These are phyloP conservation scores for Haliclona indistincta DNA, from an alignment of 37 sponge, comb jelly and placozoan species.

Conservation along the genomic window DNA sequence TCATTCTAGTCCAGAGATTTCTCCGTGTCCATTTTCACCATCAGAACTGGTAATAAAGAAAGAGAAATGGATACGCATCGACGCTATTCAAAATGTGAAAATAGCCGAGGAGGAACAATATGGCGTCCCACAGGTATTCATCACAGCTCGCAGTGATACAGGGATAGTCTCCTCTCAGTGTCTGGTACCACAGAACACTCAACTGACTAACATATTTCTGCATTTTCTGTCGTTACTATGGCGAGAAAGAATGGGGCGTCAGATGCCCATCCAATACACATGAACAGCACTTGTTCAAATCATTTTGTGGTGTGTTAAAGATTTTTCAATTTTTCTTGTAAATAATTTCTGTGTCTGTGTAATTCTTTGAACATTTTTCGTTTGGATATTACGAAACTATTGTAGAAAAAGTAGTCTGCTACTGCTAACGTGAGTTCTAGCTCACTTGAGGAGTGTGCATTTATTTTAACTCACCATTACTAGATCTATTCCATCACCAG, in stretches of 20 bases:
- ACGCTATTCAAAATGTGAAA: constrained; percentile 21
- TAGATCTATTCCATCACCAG: too few relatives aligned
- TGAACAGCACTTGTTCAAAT: too few relatives aligned
- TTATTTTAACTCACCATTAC: too few relatives aligned
- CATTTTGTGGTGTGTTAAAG: too few relatives aligned
- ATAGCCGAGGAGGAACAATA: constrained; percentile 3
- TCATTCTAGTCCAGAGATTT: not conserved
- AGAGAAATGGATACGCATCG: constrained; percentile 61
- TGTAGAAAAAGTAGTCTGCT: too few relatives aligned
- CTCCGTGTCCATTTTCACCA: not conserved
- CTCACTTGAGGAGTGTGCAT: too few relatives aligned
- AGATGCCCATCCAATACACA: constrained; percentile 12
- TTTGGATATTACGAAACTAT: too few relatives aligned
- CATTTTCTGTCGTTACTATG: constrained; percentile 25
- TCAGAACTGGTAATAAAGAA: constrained; percentile 30
- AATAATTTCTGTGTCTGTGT: too few relatives aligned
- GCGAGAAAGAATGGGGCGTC: constrained; percentile 23
- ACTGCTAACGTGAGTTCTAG: too few relatives aligned
- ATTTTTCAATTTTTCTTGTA: too few relatives aligned
- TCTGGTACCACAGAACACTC: constrained; percentile 17
- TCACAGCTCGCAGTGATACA: not conserved
- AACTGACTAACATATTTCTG: constrained; percentile 16
- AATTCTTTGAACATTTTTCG: too few relatives aligned
- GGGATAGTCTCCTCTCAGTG: not conserved
- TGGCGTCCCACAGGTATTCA: not conserved